Percentiles rank a stretch among this genome's conserved stretches.
phyloP scores from a whole-genome alignment of 2,797 vertebrate species.

The Ispidina picta region DNA sequence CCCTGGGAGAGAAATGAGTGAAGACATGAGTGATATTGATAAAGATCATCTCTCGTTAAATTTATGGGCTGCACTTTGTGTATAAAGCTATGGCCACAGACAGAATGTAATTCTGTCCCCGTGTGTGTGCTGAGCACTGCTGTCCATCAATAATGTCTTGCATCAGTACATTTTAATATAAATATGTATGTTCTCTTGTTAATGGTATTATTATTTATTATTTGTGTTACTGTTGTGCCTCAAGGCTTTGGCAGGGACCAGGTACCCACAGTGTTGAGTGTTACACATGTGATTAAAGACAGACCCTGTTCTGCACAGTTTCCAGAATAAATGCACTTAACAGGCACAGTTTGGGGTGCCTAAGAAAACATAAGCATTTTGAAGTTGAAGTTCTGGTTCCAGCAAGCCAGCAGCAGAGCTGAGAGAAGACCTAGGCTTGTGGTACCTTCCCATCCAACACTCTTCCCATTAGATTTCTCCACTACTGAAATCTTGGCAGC shows the following conservation, averaged over 20 bases:
- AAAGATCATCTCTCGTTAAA: background rate
- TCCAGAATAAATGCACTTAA: background rate
- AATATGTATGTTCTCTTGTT: conserved; percentile 38
- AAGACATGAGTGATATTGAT: fast-evolving
- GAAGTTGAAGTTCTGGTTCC: background rate
- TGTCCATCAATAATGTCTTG: conserved; percentile 31
- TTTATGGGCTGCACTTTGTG: background rate
- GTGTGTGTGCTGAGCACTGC: background rate
- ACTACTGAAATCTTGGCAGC: fast-evolving
- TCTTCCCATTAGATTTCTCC: background rate
- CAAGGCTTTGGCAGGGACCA: background rate
- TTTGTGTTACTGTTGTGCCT: conserved; percentile 1
- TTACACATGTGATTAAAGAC: background rate
- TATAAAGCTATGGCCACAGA: background rate
- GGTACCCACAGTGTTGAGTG: background rate
- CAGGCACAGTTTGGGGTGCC: background rate
- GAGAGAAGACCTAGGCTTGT: background rate
- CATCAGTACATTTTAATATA: conserved; percentile 34
- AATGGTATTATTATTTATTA: conserved; percentile 43
- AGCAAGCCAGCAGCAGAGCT: background rate
- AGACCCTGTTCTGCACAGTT: background rate
- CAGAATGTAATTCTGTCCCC: background rate
- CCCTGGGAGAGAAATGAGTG: background rate
- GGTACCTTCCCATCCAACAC: background rate
- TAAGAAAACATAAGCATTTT: background rate